Evolutionary conservation across 1,140 invertebrate genomes (phyloP).

Genomic region (Diorhabda elongata): DNA sequence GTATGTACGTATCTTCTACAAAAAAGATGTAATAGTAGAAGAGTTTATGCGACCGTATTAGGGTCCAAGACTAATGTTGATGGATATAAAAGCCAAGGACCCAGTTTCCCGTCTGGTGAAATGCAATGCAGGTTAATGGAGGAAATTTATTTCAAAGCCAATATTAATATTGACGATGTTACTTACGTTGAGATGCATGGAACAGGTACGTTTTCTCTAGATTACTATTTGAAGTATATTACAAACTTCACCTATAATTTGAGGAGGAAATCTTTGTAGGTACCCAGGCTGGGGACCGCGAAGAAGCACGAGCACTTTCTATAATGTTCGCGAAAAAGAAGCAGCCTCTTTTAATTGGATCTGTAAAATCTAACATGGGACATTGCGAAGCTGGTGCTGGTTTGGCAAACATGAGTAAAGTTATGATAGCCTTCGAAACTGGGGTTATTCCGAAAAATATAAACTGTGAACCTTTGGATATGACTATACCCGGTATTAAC

Average conservation of each 20-base stretch:
- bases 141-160: slow-evolving; percentile 59
- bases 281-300: slow-evolving; percentile 59
- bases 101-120: slow-evolving; percentile 83
- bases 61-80: slow-evolving; percentile 72
- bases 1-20: slow-evolving; percentile 78
- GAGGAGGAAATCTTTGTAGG: neutral
- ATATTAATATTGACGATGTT: slow-evolving; percentile 60
- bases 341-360: neutral
- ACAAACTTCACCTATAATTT: neutral
- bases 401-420: too few species aligned
- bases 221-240: slow-evolving; percentile 63
- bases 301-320: slow-evolving; percentile 7
- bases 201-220: slow-evolving; percentile 40
- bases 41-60: slow-evolving; percentile 60
- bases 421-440: too few species aligned
- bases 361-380: too few species aligned
- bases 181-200: slow-evolving; percentile 60
- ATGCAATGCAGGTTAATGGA: slow-evolving; percentile 72
- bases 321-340: neutral
- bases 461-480: too few species aligned
- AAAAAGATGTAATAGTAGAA: slow-evolving; percentile 68
- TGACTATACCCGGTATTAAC: too few species aligned
- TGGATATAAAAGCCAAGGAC: slow-evolving; percentile 69
- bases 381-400: too few species aligned
- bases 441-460: too few species aligned